Evolutionary conservation across 2,888 invertebrate species (phyloP), one percentile per base, ranked within the genome.

Genomic region (Azorinus chamasolen): DNA sequence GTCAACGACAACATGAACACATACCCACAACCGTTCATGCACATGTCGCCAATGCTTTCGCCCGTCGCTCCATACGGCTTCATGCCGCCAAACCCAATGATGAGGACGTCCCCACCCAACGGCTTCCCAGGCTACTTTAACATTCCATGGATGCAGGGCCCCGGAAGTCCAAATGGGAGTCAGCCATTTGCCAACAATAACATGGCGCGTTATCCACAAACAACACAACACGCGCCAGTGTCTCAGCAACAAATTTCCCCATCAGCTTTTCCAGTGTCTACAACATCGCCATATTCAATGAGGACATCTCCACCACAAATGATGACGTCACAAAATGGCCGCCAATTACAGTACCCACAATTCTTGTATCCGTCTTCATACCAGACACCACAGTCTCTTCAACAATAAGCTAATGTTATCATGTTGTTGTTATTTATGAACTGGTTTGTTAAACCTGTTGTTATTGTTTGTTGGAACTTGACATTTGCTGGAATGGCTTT

Each of bases 21-120:
- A 22, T 66, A 50, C 48, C 74, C 76, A 20, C 74, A 64, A 8
- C 77, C 68, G 14, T 58, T 80, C 51, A 55, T 81, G 25, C 71
- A 50, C 16, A 63, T 83, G 69, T 79, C 86, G 12, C 80, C 84
- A 2, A 71, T 85, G 70, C 51, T 85, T 57, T 77, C 84, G 20
- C 83, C 84, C 10, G 76, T 84, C 41, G 53, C 62, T 25, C 75
- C 79, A 2, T 85, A 84, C 63, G 84, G 87, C 8, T 69, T 83
- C 58, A 82, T 87, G 70, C 79, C 80, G 32, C 50, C 81, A 4
- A 61, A 66, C 18, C 73, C 72, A 16, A 62, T 78, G 64, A 75
- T 80, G 61, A 69, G 74, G 43, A 79, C 82, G 57, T 68, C 32
- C 54, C 75, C 85, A 12, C 64, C 80, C 24, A 78, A 82, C 20